phyloP scores from a whole-genome alignment of 1,140 invertebrate species.

The Paraescarpia echinospica region DNA sequence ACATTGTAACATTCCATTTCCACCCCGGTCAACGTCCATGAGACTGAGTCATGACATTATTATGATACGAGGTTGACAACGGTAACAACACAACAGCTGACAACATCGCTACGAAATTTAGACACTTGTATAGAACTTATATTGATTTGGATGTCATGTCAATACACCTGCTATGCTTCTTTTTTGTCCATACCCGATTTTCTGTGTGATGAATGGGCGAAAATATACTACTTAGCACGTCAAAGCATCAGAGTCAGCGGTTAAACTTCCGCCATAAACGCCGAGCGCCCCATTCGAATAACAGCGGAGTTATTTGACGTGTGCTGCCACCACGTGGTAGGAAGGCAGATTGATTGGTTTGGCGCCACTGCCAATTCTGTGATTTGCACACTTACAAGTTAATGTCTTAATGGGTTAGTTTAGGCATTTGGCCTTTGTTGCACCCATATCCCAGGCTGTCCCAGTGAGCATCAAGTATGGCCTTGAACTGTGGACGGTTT shows the following conservation, averaged over 20 bases:
- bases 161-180: not conserved
- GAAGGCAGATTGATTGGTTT: not conserved
- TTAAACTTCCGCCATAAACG: not conserved
- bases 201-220: not conserved
- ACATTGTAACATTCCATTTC: not conserved
- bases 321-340: not conserved
- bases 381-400: no score
- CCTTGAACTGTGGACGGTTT: no score
- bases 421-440: no score
- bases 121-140: not conserved
- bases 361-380: no score
- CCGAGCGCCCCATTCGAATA: not conserved
- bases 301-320: not conserved
- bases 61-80: not conserved
- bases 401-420: no score
- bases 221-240: not conserved
- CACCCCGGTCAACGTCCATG: not conserved
- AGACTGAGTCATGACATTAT: no score
- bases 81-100: not conserved
- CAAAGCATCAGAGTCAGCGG: not conserved
- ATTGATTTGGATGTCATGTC: not conserved
- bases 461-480: no score
- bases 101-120: not conserved
- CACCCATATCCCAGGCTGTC: no score
- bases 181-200: not conserved